Conservation (phyloP, 2,888 invertebrate species). For the Pammene aurita region DNA sequence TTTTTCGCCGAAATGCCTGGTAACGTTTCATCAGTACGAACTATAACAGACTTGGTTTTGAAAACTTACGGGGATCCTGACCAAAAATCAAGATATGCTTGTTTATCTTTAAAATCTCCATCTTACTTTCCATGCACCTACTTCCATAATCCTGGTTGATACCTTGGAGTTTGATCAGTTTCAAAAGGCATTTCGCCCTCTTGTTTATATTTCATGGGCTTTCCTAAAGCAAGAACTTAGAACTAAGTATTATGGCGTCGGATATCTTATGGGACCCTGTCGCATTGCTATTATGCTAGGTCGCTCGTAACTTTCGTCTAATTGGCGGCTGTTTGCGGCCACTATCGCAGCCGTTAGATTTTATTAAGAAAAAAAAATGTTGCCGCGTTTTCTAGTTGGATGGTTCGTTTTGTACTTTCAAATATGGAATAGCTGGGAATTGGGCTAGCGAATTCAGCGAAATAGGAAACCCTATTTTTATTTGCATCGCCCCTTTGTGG, state of each 20-base stretch:
- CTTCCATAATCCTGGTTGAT: slow-evolving; percentile 39
- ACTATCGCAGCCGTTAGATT: slow-evolving; percentile 36
- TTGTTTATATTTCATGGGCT: slow-evolving; percentile 58
- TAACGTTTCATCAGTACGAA: background rate
- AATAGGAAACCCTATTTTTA: background rate
- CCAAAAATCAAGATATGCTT: slow-evolving; percentile 11
- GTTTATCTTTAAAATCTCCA: slow-evolving; percentile 6
- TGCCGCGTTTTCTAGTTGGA: slow-evolving; percentile 13
- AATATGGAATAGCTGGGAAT: slow-evolving; percentile 17
- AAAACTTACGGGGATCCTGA: background rate
- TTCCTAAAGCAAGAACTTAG: slow-evolving; percentile 17
- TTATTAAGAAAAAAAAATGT: slow-evolving; percentile 39
- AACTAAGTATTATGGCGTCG: slow-evolving; percentile 37
- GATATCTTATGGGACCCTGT: slow-evolving; percentile 37
- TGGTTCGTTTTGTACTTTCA: slow-evolving; percentile 22
- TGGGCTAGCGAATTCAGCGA: slow-evolving; percentile 4
- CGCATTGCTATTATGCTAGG: slow-evolving; percentile 38
- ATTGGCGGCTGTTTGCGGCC: slow-evolving; percentile 41
- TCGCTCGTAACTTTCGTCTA: slow-evolving; percentile 36
- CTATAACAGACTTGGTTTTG: background rate
- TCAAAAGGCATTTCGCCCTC: slow-evolving; percentile 56
- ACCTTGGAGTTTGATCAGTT: slow-evolving; percentile 60
- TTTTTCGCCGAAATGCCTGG: no score
- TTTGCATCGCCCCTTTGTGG: background rate
- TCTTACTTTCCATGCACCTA: no score